These are phyloP conservation scores for Bucorvus abyssinicus DNA, from an alignment of 2,797 vertebrate genomes.

Conservation along the genomic window DNA sequence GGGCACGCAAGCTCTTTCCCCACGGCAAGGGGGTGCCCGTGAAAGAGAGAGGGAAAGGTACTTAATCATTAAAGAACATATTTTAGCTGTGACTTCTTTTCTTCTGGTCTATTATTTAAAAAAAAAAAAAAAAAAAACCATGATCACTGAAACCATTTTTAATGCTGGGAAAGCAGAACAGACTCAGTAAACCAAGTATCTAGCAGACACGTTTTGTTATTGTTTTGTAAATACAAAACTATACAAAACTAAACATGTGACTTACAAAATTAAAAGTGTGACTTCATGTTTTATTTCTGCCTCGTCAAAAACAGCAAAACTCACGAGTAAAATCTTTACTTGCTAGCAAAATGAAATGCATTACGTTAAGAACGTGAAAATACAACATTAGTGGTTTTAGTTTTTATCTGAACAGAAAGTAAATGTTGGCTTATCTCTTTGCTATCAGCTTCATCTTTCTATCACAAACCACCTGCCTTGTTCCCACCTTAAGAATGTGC, in stretches of 20 bases:
- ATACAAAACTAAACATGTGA: constrained; percentile 60
- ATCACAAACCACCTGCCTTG: not conserved
- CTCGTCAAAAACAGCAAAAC: not conserved
- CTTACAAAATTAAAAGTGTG: constrained; percentile 64
- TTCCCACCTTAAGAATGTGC: not conserved
- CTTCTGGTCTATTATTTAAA: constrained; percentile 63
- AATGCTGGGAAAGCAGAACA: constrained; percentile 50
- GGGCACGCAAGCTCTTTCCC: too few relatives aligned
- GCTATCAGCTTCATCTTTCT: not conserved
- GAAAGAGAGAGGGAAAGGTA: constrained; percentile 24
- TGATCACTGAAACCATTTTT: constrained; percentile 59
- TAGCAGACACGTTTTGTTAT: constrained; percentile 14
- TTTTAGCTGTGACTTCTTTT: constrained; percentile 57
- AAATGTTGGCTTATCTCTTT: not conserved
- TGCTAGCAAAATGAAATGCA: not conserved
- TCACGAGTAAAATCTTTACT: not conserved
- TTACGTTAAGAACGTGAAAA: not conserved
- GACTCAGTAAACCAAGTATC: constrained; percentile 26
- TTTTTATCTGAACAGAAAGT: not conserved
- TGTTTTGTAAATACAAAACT: constrained; percentile 45
- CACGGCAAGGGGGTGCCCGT: too few relatives aligned
- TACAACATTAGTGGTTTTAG: not conserved
- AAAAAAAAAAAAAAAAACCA: constrained; percentile 75
- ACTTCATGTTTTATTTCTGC: constrained; percentile 31
- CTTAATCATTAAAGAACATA: constrained; percentile 36